Evolutionary conservation across 2,797 vertebrate genomes (phyloP).

Genomic region (Cyprinodon diabolis): DNA sequence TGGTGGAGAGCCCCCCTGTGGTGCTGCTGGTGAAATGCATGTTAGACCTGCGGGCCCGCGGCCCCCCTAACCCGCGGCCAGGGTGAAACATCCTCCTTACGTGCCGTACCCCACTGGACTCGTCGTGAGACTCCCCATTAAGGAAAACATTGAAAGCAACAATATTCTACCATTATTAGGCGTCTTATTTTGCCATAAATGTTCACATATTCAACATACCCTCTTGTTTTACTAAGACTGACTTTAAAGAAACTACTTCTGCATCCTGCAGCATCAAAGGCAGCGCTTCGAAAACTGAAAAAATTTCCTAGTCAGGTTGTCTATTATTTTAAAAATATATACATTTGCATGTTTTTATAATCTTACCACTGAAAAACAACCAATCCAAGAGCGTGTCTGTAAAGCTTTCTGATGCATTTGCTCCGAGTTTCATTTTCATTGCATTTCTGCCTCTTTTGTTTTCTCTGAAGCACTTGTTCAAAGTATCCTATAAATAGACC

Average conservation of each 20-base stretch:
- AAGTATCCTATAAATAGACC: conserved; percentile 48
- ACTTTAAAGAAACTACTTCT: neutral
- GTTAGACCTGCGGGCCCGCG: conserved; percentile 96
- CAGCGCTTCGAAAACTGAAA: neutral
- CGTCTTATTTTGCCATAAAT: no score
- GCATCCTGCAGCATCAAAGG: neutral
- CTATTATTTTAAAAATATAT: neutral
- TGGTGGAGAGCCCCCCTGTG: conserved; percentile 94
- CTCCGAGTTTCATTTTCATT: conserved; percentile 20
- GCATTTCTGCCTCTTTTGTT: conserved; percentile 35
- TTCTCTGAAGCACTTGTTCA: conserved; percentile 32
- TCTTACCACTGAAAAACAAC: neutral
- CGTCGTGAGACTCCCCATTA: conserved; percentile 86
- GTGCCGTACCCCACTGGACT: conserved; percentile 98
- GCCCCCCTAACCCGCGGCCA: conserved; percentile 93
- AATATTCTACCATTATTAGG: neutral
- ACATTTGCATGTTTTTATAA: conserved; percentile 1
- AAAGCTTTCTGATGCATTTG: conserved; percentile 3
- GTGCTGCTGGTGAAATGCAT: conserved; percentile 99
- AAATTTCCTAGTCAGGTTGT: neutral
- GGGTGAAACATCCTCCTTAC: conserved; percentile 99
- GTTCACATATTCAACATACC: no score
- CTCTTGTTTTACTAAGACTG: neutral
- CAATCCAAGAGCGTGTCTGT: neutral
- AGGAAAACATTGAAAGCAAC: conserved; percentile 66